phyloP scores from a whole-genome alignment of 2,113 vertebrate species.

The Rhynchomys soricoides region DNA sequence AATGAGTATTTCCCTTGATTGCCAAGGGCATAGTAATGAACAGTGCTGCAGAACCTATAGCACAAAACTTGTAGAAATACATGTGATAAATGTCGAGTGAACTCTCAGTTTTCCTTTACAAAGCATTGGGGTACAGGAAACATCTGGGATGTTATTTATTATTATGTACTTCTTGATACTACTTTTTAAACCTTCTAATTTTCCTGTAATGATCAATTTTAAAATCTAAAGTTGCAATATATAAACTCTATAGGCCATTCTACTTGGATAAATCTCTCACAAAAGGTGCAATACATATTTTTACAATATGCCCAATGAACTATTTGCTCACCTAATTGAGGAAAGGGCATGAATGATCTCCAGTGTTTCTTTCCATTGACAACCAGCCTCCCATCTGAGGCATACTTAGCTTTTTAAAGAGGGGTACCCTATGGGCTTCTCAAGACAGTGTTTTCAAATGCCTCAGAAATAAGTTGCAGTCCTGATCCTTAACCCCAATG shows the following conservation, averaged over 20 bases:
- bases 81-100: background rate
- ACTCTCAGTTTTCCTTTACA: conserved; percentile 1
- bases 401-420: background rate
- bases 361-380: conserved; percentile 56
- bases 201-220: background rate
- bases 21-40: background rate
- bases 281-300: background rate
- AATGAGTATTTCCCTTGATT: background rate
- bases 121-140: background rate
- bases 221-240: conserved; percentile 35
- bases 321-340: conserved; percentile 58
- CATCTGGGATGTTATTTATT: conserved; percentile 6
- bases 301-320: conserved; percentile 48
- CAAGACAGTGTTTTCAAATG: conserved; percentile 8
- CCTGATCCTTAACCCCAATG: background rate
- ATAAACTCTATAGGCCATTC: conserved; percentile 39
- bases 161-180: background rate
- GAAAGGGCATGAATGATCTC: conserved; percentile 41
- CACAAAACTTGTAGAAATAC: background rate
- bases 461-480: background rate
- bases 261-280: conserved; percentile 2
- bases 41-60: background rate
- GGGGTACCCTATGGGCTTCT: background rate
- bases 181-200: background rate
- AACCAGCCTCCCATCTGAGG: background rate